These are phyloP conservation scores for Epinotia brunnichana DNA, from an alignment of 2,888 invertebrate species.

Conservation along the genomic window DNA sequence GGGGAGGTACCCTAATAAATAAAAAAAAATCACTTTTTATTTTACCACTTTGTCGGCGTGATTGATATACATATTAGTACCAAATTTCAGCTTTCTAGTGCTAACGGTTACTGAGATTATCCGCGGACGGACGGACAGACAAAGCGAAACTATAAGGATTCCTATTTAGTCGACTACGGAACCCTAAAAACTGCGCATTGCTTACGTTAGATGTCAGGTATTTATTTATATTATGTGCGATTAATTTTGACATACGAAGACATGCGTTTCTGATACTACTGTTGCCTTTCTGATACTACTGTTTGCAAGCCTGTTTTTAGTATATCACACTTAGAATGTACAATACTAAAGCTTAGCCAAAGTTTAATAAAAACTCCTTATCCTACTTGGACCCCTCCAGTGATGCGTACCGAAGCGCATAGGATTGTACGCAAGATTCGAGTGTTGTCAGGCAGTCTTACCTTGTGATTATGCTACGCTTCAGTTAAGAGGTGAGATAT, in stretches of 20 bases:
- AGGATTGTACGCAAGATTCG: slow-evolving; percentile 25
- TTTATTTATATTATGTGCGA: too few relatives aligned
- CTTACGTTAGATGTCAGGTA: not conserved
- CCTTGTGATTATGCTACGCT: slow-evolving; percentile 2
- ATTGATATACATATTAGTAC: too few relatives aligned
- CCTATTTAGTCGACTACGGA: too few relatives aligned
- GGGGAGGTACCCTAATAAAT: too few relatives aligned
- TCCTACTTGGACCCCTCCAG: slow-evolving; percentile 30
- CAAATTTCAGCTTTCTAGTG: too few relatives aligned
- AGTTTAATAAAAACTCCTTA: slow-evolving; percentile 39
- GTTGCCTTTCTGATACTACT: not conserved
- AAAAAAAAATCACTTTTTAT: too few relatives aligned
- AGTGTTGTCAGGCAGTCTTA: slow-evolving; percentile 23
- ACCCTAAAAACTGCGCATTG: too few relatives aligned
- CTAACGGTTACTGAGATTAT: too few relatives aligned
- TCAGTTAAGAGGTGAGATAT: not conserved
- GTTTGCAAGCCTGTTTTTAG: not conserved
- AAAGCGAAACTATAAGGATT: too few relatives aligned
- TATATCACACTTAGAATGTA: not conserved
- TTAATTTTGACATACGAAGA: not conserved
- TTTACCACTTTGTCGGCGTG: too few relatives aligned
- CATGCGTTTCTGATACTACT: too few relatives aligned
- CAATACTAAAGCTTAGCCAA: slow-evolving; percentile 28
- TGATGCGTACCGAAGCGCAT: slow-evolving; percentile 39
- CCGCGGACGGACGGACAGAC: too few relatives aligned